Conservation (phyloP, 2,797 vertebrate genomes). For the Pagetopsis macropterus region DNA sequence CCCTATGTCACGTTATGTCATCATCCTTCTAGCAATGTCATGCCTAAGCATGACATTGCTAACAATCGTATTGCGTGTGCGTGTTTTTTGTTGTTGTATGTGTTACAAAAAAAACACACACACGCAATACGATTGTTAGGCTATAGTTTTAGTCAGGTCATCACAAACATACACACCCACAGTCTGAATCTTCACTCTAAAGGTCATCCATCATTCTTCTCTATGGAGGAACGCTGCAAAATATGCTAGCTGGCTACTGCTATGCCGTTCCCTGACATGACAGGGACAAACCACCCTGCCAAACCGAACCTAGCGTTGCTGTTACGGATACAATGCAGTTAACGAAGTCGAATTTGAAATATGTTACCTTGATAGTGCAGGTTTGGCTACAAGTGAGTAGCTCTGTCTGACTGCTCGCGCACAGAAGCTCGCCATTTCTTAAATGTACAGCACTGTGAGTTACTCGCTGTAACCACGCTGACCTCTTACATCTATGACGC, state of each 20-base stretch:
- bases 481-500: neutral
- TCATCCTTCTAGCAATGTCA: neutral
- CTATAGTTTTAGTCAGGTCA: rapidly evolving
- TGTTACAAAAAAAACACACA: too few species aligned
- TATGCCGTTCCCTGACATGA: rapidly evolving
- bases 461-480: conserved; percentile 62
- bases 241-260: conserved; percentile 26
- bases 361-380: conserved; percentile 69
- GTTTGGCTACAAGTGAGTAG: conserved; percentile 67
- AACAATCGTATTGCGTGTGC: too few species aligned
- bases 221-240: conserved; percentile 19
- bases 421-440: conserved; percentile 82
- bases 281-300: neutral
- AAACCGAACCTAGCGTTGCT: neutral
- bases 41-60: too few species aligned
- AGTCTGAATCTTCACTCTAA: neutral
- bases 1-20: conserved; percentile 34
- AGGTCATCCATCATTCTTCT: conserved; percentile 26
- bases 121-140: rapidly evolving
- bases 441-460: neutral
- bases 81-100: too few species aligned
- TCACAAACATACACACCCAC: neutral
- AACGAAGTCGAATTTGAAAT: too few species aligned
- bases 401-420: conserved; percentile 74
- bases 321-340: neutral